phyloP scores from a whole-genome alignment of 2,113 vertebrate genomes.

The Sakesphorus luctuosus region DNA sequence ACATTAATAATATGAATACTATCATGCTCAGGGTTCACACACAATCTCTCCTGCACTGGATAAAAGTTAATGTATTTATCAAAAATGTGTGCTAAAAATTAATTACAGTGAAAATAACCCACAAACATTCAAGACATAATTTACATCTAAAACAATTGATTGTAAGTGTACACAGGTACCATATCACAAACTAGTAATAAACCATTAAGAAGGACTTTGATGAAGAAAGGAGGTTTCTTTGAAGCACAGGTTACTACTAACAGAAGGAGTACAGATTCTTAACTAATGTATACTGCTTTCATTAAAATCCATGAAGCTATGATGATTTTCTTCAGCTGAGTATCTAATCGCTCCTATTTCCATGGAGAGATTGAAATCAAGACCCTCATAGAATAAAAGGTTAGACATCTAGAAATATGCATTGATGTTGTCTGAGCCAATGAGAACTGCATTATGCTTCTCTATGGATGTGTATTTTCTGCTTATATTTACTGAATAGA shows the following conservation, averaged over 20 bases:
- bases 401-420: background rate
- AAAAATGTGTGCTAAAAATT: background rate
- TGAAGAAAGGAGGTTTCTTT: background rate
- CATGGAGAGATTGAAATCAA: background rate
- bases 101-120: background rate
- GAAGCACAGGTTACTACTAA: background rate
- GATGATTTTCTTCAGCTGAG: background rate
- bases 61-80: conserved; percentile 13
- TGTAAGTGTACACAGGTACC: background rate
- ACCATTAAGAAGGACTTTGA: background rate
- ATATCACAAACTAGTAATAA: background rate
- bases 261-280: background rate
- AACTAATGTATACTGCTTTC: background rate
- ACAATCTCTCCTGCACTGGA: background rate
- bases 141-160: background rate
- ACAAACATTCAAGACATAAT: background rate
- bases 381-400: background rate
- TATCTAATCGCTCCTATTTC: background rate
- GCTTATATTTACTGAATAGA: background rate
- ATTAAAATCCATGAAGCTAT: background rate
- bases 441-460: background rate
- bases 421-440: background rate
- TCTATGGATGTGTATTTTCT: background rate
- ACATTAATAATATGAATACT: conserved; percentile 7
- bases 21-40: background rate